Conservation (phyloP, 2,113 vertebrate species). For the Prietella phreatophila region DNA sequence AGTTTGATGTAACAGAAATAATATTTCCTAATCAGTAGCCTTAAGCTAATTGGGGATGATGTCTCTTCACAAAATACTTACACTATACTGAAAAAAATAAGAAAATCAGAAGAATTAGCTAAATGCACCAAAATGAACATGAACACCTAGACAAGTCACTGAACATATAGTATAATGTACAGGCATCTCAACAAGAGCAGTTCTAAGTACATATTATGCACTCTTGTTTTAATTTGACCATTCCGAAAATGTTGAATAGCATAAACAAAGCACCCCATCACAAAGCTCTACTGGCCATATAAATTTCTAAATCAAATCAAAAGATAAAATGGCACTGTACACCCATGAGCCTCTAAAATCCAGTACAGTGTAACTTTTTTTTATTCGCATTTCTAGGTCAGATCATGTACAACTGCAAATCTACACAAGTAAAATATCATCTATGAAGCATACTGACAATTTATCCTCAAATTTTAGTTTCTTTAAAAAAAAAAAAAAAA, state of each 20-base stretch:
- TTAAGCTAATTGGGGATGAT: not conserved
- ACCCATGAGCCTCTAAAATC: constrained; percentile 29
- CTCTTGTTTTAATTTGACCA: constrained; percentile 18
- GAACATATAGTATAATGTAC: constrained; percentile 38
- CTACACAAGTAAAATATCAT: constrained; percentile 43
- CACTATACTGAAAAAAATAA: not conserved
- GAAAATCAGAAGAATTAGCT: not conserved
- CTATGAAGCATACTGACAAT: constrained; percentile 41
- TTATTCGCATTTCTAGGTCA: constrained; percentile 24
- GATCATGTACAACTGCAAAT: constrained; percentile 27
- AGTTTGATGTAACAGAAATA: not conserved
- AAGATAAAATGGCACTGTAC: constrained; percentile 45
- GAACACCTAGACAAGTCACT: constrained; percentile 38
- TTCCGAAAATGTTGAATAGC: constrained; percentile 31
- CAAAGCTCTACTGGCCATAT: constrained; percentile 30
- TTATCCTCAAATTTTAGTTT: constrained; percentile 37
- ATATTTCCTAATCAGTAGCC: not conserved
- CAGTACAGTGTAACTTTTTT: constrained; percentile 4
- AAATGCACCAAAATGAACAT: constrained; percentile 21
- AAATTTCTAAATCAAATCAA: constrained; percentile 28
- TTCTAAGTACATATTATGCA: constrained; percentile 23
- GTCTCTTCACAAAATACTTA: not conserved
- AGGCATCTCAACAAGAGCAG: constrained; percentile 28
- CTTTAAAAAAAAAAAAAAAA: constrained; percentile 30
- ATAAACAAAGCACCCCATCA: constrained; percentile 38